These are phyloP conservation scores for Parapristionchus giblindavisi DNA, from an alignment of 2,888 invertebrate genomes.

Conservation along the genomic window DNA sequence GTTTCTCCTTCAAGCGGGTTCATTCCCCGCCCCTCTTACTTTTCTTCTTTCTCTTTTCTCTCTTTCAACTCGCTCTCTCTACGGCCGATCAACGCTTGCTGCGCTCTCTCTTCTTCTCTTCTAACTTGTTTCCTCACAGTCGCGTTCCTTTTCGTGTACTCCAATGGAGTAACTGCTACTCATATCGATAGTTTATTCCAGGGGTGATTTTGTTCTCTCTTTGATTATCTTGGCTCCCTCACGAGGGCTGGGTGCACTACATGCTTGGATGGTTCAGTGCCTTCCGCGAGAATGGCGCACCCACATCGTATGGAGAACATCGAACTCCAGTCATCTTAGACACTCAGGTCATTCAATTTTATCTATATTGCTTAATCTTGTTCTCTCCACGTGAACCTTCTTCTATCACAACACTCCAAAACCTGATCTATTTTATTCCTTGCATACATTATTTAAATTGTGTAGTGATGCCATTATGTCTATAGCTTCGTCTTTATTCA, in stretches of 20 bases:
- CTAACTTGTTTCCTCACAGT: slow-evolving; percentile 34
- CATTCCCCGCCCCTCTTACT: slow-evolving; percentile 30
- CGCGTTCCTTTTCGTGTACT: slow-evolving; percentile 34
- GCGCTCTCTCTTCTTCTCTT: not conserved
- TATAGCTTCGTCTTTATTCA: slow-evolving; percentile 31
- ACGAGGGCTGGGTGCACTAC: slow-evolving; percentile 19
- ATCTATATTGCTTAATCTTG: slow-evolving; percentile 79
- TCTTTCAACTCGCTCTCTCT: slow-evolving; percentile 39
- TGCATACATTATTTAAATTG: slow-evolving; percentile 22
- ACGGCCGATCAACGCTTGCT: slow-evolving; percentile 27
- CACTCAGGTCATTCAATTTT: slow-evolving; percentile 22
- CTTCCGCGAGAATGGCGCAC: slow-evolving; percentile 94
- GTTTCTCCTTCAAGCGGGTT: slow-evolving; percentile 31
- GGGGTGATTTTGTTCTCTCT: not conserved
- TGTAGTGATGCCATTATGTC: slow-evolving; percentile 10
- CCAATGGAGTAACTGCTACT: slow-evolving; percentile 30
- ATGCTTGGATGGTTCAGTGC: slow-evolving; percentile 91
- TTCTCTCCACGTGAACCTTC: slow-evolving; percentile 87
- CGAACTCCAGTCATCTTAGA: slow-evolving; percentile 78
- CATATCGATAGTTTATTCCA: not conserved
- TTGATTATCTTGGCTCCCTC: slow-evolving; percentile 16
- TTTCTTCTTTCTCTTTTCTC: slow-evolving; percentile 34
- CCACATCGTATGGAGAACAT: slow-evolving; percentile 93
- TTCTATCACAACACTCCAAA: slow-evolving; percentile 70
- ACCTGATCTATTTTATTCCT: slow-evolving; percentile 19